Conservation (phyloP, 2,888 invertebrate genomes). For the Dryobota labecula region DNA sequence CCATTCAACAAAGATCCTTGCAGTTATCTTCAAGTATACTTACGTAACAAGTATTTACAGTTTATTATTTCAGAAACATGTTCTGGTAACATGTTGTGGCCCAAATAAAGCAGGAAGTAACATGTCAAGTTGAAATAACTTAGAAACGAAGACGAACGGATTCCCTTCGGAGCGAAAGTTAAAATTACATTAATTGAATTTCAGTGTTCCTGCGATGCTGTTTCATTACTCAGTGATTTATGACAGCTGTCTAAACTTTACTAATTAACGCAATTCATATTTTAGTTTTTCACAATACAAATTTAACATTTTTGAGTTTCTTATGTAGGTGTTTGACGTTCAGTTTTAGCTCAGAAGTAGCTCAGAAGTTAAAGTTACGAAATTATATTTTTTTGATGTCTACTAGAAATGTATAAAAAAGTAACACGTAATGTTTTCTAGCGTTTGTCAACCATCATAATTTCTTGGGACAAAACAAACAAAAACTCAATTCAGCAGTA, state of each 20-base stretch:
- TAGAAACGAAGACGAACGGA: slow-evolving; percentile 47
- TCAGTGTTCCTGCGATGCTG: slow-evolving; percentile 68
- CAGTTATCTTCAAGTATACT: not conserved
- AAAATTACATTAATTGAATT: slow-evolving; percentile 72
- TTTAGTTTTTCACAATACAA: slow-evolving; percentile 67
- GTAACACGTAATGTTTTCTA: not conserved
- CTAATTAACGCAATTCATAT: slow-evolving; percentile 72
- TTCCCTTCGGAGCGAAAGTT: slow-evolving; percentile 61
- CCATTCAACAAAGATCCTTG: not conserved
- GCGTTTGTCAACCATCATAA: not conserved
- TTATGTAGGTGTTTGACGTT: slow-evolving; percentile 24
- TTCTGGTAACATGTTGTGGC: slow-evolving; percentile 35
- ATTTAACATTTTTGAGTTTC: slow-evolving; percentile 46
- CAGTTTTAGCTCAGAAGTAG: slow-evolving; percentile 3
- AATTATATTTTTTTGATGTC: not conserved
- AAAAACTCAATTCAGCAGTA: too few relatives aligned
- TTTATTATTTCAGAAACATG: not conserved
- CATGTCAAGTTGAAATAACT: slow-evolving; percentile 59
- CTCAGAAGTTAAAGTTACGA: not conserved
- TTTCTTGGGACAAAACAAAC: not conserved
- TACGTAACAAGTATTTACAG: not conserved
- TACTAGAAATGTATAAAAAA: not conserved
- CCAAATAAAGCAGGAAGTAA: slow-evolving; percentile 43
- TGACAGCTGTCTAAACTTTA: slow-evolving; percentile 74
- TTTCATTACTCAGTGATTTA: slow-evolving; percentile 72